Base-by-base conservation (phyloP, 2,888 invertebrate genomes). In the Nomada fabriciana region DNA sequence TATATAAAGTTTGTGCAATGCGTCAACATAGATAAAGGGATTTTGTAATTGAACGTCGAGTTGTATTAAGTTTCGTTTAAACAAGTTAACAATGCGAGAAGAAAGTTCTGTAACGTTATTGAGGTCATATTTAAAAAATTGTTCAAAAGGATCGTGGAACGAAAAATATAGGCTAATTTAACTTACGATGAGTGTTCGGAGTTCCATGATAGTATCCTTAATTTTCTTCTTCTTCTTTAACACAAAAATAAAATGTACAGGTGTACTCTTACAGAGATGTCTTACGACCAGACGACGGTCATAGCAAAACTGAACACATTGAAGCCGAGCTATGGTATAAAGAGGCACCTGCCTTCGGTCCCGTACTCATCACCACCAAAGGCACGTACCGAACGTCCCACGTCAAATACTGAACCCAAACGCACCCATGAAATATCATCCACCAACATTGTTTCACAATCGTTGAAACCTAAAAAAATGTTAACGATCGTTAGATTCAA, bases 251-350 rank as follows among this genome's bases (percentile, higher is more conserved):
- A 69, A 64, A 60, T n/a, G 60, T 61, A 53, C 50, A 61, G 60
- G 20, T 72, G 53, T 36, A 60, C 55, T 63, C 63, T 36, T 72
- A 73, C 52, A 53, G 76, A 70, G 79, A 79, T 78, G 55, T 71
- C 73, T 90, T 70, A 88, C 86, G 85, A 90, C 88, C 90, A 89
- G 86, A 82, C 91, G 90, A 85, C 90, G 91, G 91, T 92, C 90
- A 91, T 91, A 91, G 91, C 88, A 92, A 92, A 92, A 93, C 93
- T 93, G 91, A 92, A 89, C 89, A 89, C 89, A 90, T 89, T 88
- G 87, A 90, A 90, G 87, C 80, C 87, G 78, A 85, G 85, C 76
- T 72, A 79, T 84, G 82, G 85, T 84, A 86, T 80, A 82, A 87
- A 77, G 70, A 80, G 80, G 76, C 71, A 70, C 74, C 77, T 85